Base-by-base conservation (phyloP, 2,113 vertebrate genomes). In the Rissa tridactyla region DNA sequence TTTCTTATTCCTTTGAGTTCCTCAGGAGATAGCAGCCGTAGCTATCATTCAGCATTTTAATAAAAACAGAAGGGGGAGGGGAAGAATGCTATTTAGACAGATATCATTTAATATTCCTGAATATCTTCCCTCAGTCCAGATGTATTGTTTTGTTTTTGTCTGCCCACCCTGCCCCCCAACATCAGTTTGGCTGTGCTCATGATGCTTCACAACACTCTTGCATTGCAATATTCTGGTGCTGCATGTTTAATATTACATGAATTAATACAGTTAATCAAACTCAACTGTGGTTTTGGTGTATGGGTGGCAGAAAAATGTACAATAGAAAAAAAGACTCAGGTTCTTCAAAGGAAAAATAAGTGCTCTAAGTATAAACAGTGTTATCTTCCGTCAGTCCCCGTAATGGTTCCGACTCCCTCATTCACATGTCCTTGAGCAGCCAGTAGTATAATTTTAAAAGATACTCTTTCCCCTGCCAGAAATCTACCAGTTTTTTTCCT, bases 161-260 rank as follows among this genome's bases (percentile, higher is more conserved):
- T 3, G 5, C 4, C 3, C 3, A 2, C 2, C 3, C 17, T 38
- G 9, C 38, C 9, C 17, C 21, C 17, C 15, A 51, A 21, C 6
- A 44, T 42, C 27, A 84, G 6, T 8, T 13, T 78, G 69, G 3
- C n/a, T 70, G 17, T 42, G 15, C 12, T 86, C 9, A 8, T 14
- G 13, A 9, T 60, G 21, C 10, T 76, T 71, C 54, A 65, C 42
- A 36, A 15, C 26, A 25, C 13, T 40, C 22, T 47, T 86, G 13
- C 6, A 20, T 30, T 84, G 86, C 19, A 69, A 9, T 79, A n/a
- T 62, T n/a, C 8, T 36, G 1, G 11, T 82, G 22, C 8, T 76
- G 9, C 12, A 12, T n/a, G 9, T 55, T 68, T 86, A 78, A 32
- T 68, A 40, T 46, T 68, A 42, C 19, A 61, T 15, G 22, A 21